A percentile compares a stretch with the other conserved stretches of the same genome.
Evolutionary conservation across 92 coral and sea anemone species (phyloP).

Genomic region (Phenganax marumi): DNA sequence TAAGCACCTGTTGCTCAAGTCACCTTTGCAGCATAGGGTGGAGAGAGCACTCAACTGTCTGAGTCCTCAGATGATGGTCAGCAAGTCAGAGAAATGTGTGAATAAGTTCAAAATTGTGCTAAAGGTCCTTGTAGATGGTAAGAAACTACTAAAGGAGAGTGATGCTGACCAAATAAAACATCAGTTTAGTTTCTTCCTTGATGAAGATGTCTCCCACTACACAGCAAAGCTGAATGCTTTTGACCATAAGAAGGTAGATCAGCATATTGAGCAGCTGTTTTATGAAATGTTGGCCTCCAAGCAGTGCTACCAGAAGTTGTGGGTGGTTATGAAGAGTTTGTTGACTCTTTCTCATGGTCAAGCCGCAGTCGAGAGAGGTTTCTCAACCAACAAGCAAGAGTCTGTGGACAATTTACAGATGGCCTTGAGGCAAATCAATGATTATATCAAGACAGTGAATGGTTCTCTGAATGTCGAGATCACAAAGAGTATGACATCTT

Average conservation of each 20-base stretch:
- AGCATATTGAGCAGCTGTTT: slow-evolving; percentile 47
- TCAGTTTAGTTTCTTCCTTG: slow-evolving; percentile 35
- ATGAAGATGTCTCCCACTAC: slow-evolving; percentile 42
- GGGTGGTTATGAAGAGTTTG: not conserved
- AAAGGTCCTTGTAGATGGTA: slow-evolving; percentile 39
- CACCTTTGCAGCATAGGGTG: slow-evolving; percentile 33
- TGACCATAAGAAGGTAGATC: slow-evolving; percentile 49
- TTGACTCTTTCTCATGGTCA: slow-evolving; percentile 34
- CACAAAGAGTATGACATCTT: not conserved
- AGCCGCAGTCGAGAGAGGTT: slow-evolving; percentile 35
- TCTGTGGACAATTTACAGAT: too few species aligned
- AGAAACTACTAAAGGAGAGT: slow-evolving; percentile 37
- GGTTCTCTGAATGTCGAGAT: too few species aligned
- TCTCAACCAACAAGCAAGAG: slow-evolving; percentile 14
- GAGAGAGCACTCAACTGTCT: slow-evolving; percentile 48
- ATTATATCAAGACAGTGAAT: too few species aligned
- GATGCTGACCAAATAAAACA: slow-evolving; percentile 34
- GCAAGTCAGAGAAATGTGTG: slow-evolving; percentile 45
- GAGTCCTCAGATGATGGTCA: slow-evolving; percentile 52
- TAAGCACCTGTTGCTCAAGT: slow-evolving; percentile 38
- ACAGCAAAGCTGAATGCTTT: slow-evolving; percentile 41
- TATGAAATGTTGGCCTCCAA: slow-evolving; percentile 32
- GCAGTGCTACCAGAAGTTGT: too few species aligned
- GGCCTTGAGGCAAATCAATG: too few species aligned
- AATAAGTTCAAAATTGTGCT: slow-evolving; percentile 33